phyloP scores from a whole-genome alignment of 2,113 vertebrate species.

The Nyctereutes procyonoides region DNA sequence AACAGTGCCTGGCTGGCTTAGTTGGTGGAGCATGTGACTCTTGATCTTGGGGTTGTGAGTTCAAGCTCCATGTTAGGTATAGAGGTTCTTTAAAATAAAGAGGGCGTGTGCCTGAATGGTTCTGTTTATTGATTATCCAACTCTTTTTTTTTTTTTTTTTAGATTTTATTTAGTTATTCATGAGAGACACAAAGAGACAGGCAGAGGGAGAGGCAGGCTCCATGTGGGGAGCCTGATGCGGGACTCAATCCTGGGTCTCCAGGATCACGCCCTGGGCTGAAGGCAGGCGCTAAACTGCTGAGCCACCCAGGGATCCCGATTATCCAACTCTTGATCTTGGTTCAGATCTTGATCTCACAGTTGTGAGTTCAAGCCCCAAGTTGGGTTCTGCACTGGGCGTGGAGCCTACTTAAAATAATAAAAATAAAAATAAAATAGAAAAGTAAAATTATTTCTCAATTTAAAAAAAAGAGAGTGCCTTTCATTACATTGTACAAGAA shows the following conservation, averaged over 20 bases:
- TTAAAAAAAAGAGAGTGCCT: not conserved
- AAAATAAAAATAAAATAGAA: not conserved
- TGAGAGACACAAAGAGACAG: no score
- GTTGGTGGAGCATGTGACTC: not conserved
- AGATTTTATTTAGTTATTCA: no score
- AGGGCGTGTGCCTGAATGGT: not conserved
- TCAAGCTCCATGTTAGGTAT: not conserved
- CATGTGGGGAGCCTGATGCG: no score
- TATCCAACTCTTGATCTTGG: not conserved
- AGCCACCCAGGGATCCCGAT: no score
- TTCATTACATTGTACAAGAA: not conserved
- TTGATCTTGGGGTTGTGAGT: not conserved
- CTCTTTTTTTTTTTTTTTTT: not conserved
- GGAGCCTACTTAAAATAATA: not conserved
- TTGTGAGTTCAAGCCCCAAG: not conserved
- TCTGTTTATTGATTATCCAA: not conserved
- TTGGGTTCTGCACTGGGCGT: not conserved
- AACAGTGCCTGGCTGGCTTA: not conserved
- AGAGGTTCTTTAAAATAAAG: not conserved
- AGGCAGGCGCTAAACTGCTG: no score
- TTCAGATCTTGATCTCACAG: not conserved
- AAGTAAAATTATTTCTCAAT: conserved; percentile 17
- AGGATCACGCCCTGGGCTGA: no score
- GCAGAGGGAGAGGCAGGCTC: no score
- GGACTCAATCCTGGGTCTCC: no score